phyloP scores from a whole-genome alignment of 2,888 invertebrate genomes.

The Sphinx pinastri region DNA sequence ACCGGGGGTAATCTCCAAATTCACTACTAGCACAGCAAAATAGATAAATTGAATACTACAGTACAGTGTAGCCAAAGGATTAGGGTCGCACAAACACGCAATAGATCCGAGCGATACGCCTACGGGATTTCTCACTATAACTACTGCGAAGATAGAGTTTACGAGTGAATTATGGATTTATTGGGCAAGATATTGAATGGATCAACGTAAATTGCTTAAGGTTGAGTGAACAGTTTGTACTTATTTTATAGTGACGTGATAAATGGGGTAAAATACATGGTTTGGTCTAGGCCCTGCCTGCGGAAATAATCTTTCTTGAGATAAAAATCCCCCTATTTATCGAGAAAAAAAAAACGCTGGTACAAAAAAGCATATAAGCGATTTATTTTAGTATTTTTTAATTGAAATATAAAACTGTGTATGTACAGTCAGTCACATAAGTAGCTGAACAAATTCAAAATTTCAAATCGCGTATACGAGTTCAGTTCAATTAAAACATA shows the following conservation, averaged over 20 bases:
- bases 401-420: no score
- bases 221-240: neutral
- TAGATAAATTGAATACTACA: neutral
- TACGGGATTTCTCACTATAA: neutral
- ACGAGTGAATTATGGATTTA: constrained; percentile 8
- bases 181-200: neutral
- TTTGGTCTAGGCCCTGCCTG: no score
- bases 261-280: no score
- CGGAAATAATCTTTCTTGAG: no score
- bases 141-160: neutral
- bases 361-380: no score
- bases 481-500: no score
- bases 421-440: no score
- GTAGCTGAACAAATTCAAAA: no score
- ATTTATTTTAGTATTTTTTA: no score
- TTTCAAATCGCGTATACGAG: no score
- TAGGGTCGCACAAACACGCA: constrained; percentile 1
- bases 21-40: neutral
- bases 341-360: no score
- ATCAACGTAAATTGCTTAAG: neutral
- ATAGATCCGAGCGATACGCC: constrained; percentile 1
- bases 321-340: no score
- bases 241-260: neutral
- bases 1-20: neutral
- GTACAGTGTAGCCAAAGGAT: neutral